Evolutionary conservation across 35 echinoderm and acorn worm genomes (phyloP), one percentile per base, ranked within the genome.

Genomic region (Stichopus chloronotus): DNA sequence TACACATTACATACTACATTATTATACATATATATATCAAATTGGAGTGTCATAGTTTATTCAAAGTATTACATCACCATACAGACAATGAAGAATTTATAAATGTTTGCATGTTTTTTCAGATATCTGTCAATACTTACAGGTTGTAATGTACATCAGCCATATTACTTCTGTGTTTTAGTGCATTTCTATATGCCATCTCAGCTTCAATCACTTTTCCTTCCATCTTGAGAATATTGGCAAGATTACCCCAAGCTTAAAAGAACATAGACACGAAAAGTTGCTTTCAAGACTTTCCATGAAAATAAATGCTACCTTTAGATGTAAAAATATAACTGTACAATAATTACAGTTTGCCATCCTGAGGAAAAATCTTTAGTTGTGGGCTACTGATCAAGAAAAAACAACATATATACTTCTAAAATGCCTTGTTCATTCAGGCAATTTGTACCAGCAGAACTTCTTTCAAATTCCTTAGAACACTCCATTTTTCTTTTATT

Each of bases 91-190:
- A n/a, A n/a, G n/a, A n/a, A n/a, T n/a, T n/a, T n/a, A n/a, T n/a
- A n/a, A n/a, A n/a, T n/a, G n/a, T n/a, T n/a, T n/a, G n/a, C n/a
- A n/a, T n/a, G n/a, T 43, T 43, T 43, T 43, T 43, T 43, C 30
- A 74, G 1, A 74, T 72, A 19, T 43, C 30, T 43, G 30, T 43
- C 14, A 61, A 14, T 56, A 96, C 97, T 99, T 92, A 99, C 97
- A 99, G 59, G 71, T 99, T 99, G 53, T 99, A 99, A 81, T 99
- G 97, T 59, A 96, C 97, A 91, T 99, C 97, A 21, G 97, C 97
- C 97, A 99, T 99, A 90, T 99, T 99, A 12, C 90, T 68, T 24
- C 97, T 86, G 90, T 96, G 91, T 74, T 88, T 94, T 9, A 99
- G 90, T n/a, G 97, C 97, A 92, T 95, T 96, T 58, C 89, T 93